Evolutionary conservation across 2,888 invertebrate genomes (phyloP), one percentile per base, ranked within the genome.

Genomic region (Rhaphigaster nebulosa): DNA sequence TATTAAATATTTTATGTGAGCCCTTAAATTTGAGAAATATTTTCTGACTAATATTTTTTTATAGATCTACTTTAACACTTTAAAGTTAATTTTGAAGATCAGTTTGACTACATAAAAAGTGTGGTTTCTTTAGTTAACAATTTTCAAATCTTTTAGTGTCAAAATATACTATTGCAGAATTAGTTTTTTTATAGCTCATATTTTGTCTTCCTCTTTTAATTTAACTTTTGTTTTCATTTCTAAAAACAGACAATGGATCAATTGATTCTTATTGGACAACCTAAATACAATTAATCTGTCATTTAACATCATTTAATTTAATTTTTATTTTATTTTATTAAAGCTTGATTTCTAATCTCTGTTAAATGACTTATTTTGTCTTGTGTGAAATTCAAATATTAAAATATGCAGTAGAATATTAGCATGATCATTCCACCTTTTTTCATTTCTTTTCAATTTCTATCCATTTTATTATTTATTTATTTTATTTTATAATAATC

Each of bases 401-500:
- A 84, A n/a, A 84, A 41, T 84, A n/a, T n/a, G 84, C 45, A 84
- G 84, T 84, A 84, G 84, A 34, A 70, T 70, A 34, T 84, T 84
- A 45, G 84, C 34, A 70, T 70, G 34, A 34, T 70, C 34, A 84
- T 84, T 52, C 29, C 34, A 87, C 23, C 45, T 54, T 38, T 50
- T 65, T 34, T 87, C 34, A 54, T 29, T 29, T 56, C 56, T 87
- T 6, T 87, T 56, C 23, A 54, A 70, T 89, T 76, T 29, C 6
- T 50, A 60, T 70, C 13, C 60, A 45, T 76, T 89, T 50, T 54
- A 70, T 52, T n/a, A 60, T 29, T 70, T 23, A 54, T 76, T 45
- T 70, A 45, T 50, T 89, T 26, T 89, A 29, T 45, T 41, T 52
- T 70, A n/a, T 50, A 80, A 41, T 76, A 29, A 29, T 89, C 13